A percentile compares a stretch with the other conserved stretches of the same genome.
phyloP scores from a whole-genome alignment of 2,888 invertebrate genomes.

The Stenodema calcarata region DNA sequence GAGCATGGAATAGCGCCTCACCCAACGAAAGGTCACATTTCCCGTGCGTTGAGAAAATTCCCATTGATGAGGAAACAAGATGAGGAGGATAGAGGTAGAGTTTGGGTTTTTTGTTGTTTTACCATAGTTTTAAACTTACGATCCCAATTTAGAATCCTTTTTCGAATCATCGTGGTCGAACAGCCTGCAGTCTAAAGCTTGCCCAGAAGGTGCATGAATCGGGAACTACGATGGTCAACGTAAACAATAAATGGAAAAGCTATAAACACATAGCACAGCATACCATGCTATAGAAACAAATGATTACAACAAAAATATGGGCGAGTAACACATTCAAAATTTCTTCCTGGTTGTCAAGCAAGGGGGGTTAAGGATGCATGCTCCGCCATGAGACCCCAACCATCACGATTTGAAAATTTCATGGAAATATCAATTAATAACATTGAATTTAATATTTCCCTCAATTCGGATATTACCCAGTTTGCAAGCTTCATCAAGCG shows the following conservation, averaged over 20 bases:
- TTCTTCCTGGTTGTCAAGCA: not conserved
- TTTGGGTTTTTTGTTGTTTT: not conserved
- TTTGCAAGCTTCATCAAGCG: too few relatives aligned
- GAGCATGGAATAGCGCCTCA: not conserved
- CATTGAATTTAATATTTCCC: too few relatives aligned
- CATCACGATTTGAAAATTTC: too few relatives aligned
- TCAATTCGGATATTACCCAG: too few relatives aligned
- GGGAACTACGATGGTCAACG: slow-evolving; percentile 55
- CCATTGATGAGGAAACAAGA: not conserved
- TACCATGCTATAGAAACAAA: not conserved
- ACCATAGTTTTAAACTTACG: slow-evolving; percentile 64
- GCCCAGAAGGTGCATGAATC: slow-evolving; percentile 65
- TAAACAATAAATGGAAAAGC: slow-evolving; percentile 49
- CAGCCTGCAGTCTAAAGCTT: slow-evolving; percentile 76
- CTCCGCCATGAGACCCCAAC: not conserved
- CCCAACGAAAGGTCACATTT: not conserved
- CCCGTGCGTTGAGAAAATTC: not conserved
- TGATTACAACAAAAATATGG: not conserved
- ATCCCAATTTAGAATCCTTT: slow-evolving; percentile 86
- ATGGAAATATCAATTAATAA: too few relatives aligned
- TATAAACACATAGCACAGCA: slow-evolving; percentile 37
- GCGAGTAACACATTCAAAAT: not conserved
- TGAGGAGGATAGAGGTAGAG: not conserved
- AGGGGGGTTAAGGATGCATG: not conserved
- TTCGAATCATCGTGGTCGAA: slow-evolving; percentile 87